phyloP scores from a whole-genome alignment of 2,888 invertebrate genomes.

The Andrena haemorrhoa region DNA sequence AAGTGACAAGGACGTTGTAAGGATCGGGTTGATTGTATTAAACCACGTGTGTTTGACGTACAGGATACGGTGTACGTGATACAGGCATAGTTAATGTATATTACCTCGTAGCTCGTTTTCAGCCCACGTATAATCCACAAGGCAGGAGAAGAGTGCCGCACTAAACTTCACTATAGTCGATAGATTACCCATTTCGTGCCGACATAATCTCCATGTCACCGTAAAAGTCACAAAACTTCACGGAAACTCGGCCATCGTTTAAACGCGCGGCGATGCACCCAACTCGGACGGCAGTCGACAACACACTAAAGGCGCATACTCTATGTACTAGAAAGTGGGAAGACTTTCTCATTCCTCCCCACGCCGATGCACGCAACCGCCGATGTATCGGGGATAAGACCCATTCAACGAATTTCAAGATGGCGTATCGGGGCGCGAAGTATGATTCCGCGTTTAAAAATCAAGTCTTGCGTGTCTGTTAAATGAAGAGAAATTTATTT shows the following conservation, averaged over 20 bases:
- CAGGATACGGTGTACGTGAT: background rate
- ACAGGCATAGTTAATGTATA: slow-evolving; percentile 6
- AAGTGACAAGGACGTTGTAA: background rate
- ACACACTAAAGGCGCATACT: slow-evolving; percentile 69
- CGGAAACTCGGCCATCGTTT: slow-evolving; percentile 43
- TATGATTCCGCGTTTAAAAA: slow-evolving; percentile 1
- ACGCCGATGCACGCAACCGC: slow-evolving; percentile 8
- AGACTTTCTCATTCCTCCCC: slow-evolving; percentile 42
- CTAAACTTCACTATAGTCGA: slow-evolving; percentile 80
- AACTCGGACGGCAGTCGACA: slow-evolving; percentile 64
- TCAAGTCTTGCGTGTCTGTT: background rate
- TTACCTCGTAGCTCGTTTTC: slow-evolving; percentile 76
- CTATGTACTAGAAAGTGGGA: slow-evolving; percentile 54
- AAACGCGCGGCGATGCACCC: slow-evolving; percentile 41
- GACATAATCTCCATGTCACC: slow-evolving; percentile 76
- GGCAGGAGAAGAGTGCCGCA: slow-evolving; percentile 78
- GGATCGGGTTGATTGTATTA: background rate
- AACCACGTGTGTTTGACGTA: slow-evolving; percentile 64
- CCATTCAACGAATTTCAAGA: slow-evolving; percentile 35
- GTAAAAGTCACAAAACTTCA: slow-evolving; percentile 60
- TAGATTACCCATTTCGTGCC: slow-evolving; percentile 81
- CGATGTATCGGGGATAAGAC: slow-evolving; percentile 39
- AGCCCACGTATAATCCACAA: slow-evolving; percentile 81
- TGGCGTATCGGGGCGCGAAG: slow-evolving; percentile 33
- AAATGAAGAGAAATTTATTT: background rate